Evolutionary conservation across 2,113 vertebrate genomes (phyloP).

Genomic region (Charina bottae): DNA sequence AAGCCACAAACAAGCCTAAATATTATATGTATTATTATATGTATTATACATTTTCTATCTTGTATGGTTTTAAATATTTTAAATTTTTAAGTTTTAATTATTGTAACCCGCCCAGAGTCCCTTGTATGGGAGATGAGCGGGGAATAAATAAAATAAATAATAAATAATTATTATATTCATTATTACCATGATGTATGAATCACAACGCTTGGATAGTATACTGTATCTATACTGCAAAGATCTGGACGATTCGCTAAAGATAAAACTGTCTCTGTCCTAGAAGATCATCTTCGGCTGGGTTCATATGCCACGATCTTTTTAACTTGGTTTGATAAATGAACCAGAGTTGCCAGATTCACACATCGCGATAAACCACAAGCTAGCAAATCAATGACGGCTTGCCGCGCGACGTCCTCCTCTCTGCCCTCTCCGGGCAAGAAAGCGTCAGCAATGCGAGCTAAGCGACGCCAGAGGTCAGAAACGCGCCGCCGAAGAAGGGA

Average conservation of each 20-base stretch:
- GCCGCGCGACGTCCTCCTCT: neutral
- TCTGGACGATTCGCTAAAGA: neutral
- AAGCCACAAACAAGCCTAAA: neutral
- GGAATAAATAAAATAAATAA: too few relatives aligned
- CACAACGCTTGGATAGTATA: neutral
- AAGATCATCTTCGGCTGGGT: neutral
- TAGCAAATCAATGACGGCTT: neutral
- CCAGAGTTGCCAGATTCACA: neutral
- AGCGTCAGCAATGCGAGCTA: neutral
- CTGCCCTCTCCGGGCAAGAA: neutral
- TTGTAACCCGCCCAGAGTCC: too few relatives aligned
- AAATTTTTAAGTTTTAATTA: too few relatives aligned
- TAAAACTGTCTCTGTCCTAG: neutral
- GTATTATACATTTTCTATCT: too few relatives aligned
- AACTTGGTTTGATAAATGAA: neutral
- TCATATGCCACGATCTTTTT: neutral
- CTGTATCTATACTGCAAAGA: neutral
- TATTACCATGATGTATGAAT: neutral
- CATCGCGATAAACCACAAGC: neutral
- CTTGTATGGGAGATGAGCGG: too few relatives aligned
- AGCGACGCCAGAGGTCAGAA: constrained; percentile 28
- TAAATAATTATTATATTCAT: neutral
- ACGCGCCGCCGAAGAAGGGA: neutral
- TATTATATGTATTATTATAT: neutral
- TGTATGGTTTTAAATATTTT: too few relatives aligned